These are phyloP conservation scores for Stenchaetothrips biformis DNA, from an alignment of 2,888 invertebrate species.

Conservation along the genomic window DNA sequence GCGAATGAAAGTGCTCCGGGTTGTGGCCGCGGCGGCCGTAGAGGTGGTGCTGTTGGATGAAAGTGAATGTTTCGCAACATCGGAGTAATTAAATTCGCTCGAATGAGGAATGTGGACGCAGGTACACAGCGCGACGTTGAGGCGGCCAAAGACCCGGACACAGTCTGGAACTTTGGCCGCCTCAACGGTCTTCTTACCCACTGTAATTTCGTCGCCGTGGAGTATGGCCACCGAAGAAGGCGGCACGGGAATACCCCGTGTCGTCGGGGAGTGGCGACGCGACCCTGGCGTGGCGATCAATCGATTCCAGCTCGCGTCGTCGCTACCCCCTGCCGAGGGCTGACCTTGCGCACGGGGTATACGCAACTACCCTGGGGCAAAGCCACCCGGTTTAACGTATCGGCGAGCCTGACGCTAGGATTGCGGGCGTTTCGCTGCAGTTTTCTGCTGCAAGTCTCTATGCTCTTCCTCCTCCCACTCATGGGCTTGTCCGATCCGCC, in stretches of 20 bases:
- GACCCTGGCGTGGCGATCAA: background rate
- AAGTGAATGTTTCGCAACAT: slow-evolving; percentile 13
- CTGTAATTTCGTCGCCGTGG: background rate
- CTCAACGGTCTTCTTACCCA: too few species aligned
- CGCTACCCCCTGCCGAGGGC: background rate
- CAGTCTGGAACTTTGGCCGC: too few species aligned
- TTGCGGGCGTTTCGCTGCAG: too few species aligned
- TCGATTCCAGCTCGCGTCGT: background rate
- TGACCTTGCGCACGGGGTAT: background rate
- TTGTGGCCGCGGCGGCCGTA: background rate
- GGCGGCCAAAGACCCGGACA: too few species aligned
- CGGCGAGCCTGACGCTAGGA: too few species aligned
- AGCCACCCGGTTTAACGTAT: too few species aligned
- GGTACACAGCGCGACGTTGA: background rate
- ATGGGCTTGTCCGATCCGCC: background rate
- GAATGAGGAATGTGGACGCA: background rate
- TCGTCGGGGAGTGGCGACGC: too few species aligned
- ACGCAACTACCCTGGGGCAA: background rate
- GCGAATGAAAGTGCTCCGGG: background rate
- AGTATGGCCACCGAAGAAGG: background rate
- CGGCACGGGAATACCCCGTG: background rate
- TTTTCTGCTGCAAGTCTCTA: too few species aligned
- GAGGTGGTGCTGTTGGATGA: background rate
- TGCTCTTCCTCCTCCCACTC: background rate
- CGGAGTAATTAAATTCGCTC: background rate